phyloP scores from a whole-genome alignment of 2,888 invertebrate genomes.

The Heliconius cydno region DNA sequence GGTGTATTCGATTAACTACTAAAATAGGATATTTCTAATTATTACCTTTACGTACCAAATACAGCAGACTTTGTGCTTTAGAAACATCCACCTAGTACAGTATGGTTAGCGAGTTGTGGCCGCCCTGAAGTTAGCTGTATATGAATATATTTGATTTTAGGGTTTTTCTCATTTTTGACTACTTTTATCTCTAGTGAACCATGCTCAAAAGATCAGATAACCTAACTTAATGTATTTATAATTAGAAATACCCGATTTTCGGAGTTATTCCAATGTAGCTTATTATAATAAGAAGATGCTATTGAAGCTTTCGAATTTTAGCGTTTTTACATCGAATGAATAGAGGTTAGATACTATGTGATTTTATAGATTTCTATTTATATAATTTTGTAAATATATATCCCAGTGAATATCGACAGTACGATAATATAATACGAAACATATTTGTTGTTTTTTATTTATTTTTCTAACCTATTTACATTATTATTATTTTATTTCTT shows the following conservation, averaged over 20 bases:
- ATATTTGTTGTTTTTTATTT: constrained; percentile 8
- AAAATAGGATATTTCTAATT: background rate
- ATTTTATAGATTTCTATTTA: constrained; percentile 27
- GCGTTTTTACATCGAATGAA: constrained; percentile 16
- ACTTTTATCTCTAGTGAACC: no score
- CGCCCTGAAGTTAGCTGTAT: no score
- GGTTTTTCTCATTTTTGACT: no score
- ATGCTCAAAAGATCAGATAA: no score
- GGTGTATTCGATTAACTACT: background rate
- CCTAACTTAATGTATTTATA: background rate
- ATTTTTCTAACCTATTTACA: background rate
- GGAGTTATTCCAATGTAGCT: background rate
- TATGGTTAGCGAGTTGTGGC: no score
- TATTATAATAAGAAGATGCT: background rate
- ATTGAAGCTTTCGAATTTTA: constrained; percentile 12
- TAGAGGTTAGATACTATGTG: background rate
- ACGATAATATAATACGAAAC: constrained; percentile 17
- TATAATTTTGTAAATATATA: constrained; percentile 39
- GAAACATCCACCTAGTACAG: no score
- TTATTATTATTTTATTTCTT: background rate
- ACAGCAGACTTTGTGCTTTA: background rate
- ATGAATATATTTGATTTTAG: no score
- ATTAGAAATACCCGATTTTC: background rate
- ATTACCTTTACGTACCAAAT: background rate
- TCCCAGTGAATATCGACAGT: constrained; percentile 13